Base-by-base conservation (phyloP, 2,888 invertebrate genomes). In the Drosophila pegasa region DNA sequence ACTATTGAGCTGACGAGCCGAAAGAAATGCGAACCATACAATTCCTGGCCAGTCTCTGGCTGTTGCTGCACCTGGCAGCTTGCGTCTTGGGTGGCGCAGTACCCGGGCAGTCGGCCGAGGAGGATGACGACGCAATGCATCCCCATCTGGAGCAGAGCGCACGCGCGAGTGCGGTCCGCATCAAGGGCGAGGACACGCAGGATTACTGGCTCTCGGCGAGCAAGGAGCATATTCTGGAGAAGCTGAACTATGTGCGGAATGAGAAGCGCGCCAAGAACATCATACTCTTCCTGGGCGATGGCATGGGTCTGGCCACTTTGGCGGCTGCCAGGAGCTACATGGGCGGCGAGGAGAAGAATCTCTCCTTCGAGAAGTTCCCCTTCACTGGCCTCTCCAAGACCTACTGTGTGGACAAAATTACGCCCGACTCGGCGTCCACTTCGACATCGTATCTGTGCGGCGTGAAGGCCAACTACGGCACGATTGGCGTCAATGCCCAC, bases 281-380 rank as follows among this genome's bases (percentile, higher is more conserved):
- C 0, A 96, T 97, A 65, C 89, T 97, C 48, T 97, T 97, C 89
- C 92, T 98, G 6, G 97, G 97, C 0, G 97, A 97, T 88, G 97
- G 97, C 3, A 97, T 98, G 97, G 96, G 97, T 12, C 93, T 97
- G 62, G 93, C 96, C 0, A 97, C 97, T 0, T 90, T 97, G 48
- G 95, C 96, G 0, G 97, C 97, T 0, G 94, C 96, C 0, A 93
- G 97, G 71, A 95, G 94, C 0, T 95, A 95, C 87, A 93, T 95
- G 2, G 97, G 96, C 0, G 96, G 96, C 0, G 97, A 97, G 90
- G 95, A 96, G 74, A 91, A 94, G 22, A 93, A 93, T 55, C 92
- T 97, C 0, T 94, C 94, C 52, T 97, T 97, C 87, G 97, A 97
- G 82, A 93, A 94, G 6, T 97, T 97, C 83, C 96, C 96, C 0